A percentile compares a stretch with the other conserved stretches of the same genome.
Conservation (phyloP, 2,888 invertebrate genomes). For the Clanis bilineata region DNA sequence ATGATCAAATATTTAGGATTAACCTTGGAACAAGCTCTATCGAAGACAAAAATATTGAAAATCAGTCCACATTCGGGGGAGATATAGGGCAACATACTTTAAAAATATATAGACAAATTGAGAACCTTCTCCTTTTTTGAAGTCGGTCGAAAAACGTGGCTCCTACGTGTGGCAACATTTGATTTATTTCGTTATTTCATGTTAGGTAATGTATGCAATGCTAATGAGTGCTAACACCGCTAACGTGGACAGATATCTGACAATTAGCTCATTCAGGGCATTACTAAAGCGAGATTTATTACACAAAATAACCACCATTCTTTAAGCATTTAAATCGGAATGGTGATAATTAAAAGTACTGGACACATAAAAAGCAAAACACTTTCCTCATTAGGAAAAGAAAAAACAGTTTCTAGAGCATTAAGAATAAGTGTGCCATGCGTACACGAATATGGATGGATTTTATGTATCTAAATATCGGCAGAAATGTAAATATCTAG, state of each 20-base stretch:
- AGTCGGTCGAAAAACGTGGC: background rate
- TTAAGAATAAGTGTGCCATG: slow-evolving; percentile 2
- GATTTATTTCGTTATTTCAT: background rate
- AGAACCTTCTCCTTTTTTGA: too few relatives aligned
- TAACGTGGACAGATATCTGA: background rate
- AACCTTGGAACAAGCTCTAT: too few relatives aligned
- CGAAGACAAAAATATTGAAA: too few relatives aligned
- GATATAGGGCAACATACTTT: too few relatives aligned
- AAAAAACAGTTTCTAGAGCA: slow-evolving; percentile 14
- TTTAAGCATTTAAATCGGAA: slow-evolving; percentile 3
- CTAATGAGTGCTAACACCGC: background rate
- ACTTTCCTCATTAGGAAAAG: slow-evolving; percentile 24
- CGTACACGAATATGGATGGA: background rate
- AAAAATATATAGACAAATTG: too few relatives aligned
- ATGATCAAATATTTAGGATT: too few relatives aligned
- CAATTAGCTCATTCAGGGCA: slow-evolving; percentile 1
- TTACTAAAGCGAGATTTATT: slow-evolving; percentile 11
- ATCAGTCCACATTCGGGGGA: too few relatives aligned
- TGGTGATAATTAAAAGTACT: slow-evolving; percentile 17
- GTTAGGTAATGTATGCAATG: background rate
- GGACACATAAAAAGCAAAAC: slow-evolving; percentile 21
- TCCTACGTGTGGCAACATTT: background rate
- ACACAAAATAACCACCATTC: slow-evolving; percentile 11
- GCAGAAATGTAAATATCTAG: background rate
- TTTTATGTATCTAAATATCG: background rate